Conservation (phyloP, 2,113 vertebrate genomes). For the Nannospalax galili region DNA sequence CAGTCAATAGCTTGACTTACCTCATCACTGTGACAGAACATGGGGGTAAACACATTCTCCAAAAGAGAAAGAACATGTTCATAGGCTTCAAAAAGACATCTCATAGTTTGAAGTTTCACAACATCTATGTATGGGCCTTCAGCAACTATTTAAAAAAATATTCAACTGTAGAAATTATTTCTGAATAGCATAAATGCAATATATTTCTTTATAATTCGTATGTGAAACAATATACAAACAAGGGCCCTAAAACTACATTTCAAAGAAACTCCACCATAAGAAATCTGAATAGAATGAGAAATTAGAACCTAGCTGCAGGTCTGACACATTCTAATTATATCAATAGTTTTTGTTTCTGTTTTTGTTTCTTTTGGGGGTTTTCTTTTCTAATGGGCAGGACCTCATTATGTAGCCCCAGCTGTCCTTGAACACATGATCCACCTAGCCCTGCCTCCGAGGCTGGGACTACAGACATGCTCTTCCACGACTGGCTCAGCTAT, state of each 20-base stretch:
- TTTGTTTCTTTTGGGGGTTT: not conserved
- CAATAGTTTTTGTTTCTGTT: not conserved
- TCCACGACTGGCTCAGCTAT: not conserved
- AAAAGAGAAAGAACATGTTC: conserved; percentile 96
- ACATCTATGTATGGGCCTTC: conserved; percentile 91
- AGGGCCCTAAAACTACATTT: not conserved
- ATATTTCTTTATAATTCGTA: conserved; percentile 56
- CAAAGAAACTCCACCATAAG: conserved; percentile 21
- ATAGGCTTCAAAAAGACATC: conserved; percentile 96
- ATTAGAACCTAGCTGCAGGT: not conserved
- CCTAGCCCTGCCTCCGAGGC: not conserved
- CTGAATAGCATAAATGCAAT: conserved; percentile 12
- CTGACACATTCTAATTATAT: not conserved
- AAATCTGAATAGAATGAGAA: conserved; percentile 19
- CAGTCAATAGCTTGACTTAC: conserved; percentile 83
- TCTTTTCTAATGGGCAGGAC: not conserved
- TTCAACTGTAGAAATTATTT: conserved; percentile 28
- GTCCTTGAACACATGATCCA: not conserved
- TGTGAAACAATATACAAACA: not conserved
- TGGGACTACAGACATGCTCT: not conserved
- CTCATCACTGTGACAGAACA: conserved; percentile 99
- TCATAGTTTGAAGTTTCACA: conserved; percentile 95
- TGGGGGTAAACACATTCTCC: conserved; percentile 96
- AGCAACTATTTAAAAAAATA: conserved; percentile 88
- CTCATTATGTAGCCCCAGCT: not conserved